Evolutionary conservation across 2,888 invertebrate species (phyloP).

Genomic region (Habrosyne pyritoides): DNA sequence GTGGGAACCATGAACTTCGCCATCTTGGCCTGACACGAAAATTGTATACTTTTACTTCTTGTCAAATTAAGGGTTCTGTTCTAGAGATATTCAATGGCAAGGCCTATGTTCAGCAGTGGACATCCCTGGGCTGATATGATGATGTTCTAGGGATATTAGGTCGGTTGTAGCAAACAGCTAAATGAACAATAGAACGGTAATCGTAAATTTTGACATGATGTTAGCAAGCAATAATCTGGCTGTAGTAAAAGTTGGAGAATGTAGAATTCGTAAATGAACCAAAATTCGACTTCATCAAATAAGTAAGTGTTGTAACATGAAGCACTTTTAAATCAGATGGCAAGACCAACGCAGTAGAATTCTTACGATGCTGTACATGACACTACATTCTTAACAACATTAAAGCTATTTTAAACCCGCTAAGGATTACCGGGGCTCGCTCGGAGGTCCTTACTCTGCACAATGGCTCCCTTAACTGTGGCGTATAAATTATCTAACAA

Average conservation of each 20-base stretch:
- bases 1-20: too few species aligned
- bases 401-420: slow-evolving; percentile 17
- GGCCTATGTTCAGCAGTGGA: too few species aligned
- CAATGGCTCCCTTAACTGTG: slow-evolving; percentile 23
- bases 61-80: too few species aligned
- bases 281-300: neutral
- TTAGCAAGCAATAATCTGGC: too few species aligned
- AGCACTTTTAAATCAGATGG: neutral
- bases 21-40: too few species aligned
- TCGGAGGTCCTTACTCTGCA: slow-evolving; percentile 31
- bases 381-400: slow-evolving; percentile 10
- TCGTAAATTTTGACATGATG: too few species aligned
- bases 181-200: too few species aligned
- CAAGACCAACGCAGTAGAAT: neutral
- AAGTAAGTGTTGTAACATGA: neutral
- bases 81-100: too few species aligned
- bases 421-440: slow-evolving; percentile 20
- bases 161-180: too few species aligned
- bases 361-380: neutral
- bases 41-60: too few species aligned
- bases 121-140: too few species aligned
- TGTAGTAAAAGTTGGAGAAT: neutral
- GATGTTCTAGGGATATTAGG: too few species aligned
- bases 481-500: slow-evolving; percentile 10
- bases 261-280: neutral